Base-by-base conservation (phyloP, 2,797 vertebrate genomes). In the Gymnothorax reevesii region DNA sequence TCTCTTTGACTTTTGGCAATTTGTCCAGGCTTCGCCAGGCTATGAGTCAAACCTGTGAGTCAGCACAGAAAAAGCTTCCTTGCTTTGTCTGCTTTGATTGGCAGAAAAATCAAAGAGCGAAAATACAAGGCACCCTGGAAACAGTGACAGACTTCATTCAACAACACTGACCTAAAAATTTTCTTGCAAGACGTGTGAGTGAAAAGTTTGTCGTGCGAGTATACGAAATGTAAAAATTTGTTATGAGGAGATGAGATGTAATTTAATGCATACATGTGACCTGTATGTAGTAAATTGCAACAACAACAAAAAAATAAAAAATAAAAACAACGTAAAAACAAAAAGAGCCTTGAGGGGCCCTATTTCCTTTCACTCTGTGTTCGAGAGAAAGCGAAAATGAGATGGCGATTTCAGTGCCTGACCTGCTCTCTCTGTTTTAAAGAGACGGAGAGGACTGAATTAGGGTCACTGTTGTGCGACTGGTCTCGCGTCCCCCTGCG, bases 401-500 rank as follows among this genome's bases (percentile, higher is more conserved):
- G 85, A 86, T 88, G 80, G 87, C 83, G 84, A 87, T 89, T 88
- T 89, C 87, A 73, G 66, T 9, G 84, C 93, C 92, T 86, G 89
- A 92, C 93, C 86, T 90, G 90, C 90, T 89, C 79, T 88, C 88
- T 87, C 54, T 86, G 87, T 93, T 92, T 90, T 90, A 91, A 88
- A 91, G 93, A 95, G 91, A 94, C 90, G 89, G 91, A 93, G 95
- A 92, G 93, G 94, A 49, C 89, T 88, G 89, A 94, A 96, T 97
- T 80, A 93, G 95, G 92, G 93, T 95, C 93, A 95, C 97, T 97
- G 97, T 97, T 96, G 94, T 93, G 92, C 92, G 94, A 95, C 93
- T 95, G 95, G 96, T 96, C 93, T 94, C 96, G 94, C 17, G 93
- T 96, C 96, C 96, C 95, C 94, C 96, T 95, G 95, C 94, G 91